Percentiles rank a stretch among this genome's conserved stretches.
phyloP scores from a whole-genome alignment of 2,113 vertebrate genomes.

The Gobius niger region DNA sequence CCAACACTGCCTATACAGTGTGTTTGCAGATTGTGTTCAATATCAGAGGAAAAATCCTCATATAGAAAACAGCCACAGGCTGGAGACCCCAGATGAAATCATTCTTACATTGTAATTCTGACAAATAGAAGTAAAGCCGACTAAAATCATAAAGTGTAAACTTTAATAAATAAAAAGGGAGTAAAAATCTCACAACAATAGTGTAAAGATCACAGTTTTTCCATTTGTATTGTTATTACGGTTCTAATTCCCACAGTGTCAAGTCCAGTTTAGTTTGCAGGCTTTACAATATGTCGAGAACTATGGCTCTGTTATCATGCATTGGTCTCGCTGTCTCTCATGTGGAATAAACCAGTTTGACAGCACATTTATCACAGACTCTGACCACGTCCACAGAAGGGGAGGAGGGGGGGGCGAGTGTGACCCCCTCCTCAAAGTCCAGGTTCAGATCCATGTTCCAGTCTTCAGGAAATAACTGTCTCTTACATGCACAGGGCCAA shows the following conservation, averaged over 20 bases:
- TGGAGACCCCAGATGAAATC: no score
- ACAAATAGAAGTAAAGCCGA: no score
- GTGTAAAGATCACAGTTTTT: no score
- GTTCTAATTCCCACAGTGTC: neutral
- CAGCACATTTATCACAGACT: slow-evolving; percentile 62
- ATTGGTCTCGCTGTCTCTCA: slow-evolving; percentile 30
- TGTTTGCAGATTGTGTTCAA: no score
- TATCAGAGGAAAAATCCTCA: no score
- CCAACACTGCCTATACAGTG: no score
- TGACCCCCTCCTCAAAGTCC: slow-evolving; percentile 18
- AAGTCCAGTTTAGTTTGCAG: neutral
- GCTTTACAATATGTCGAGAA: neutral
- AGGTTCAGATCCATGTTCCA: slow-evolving; percentile 16
- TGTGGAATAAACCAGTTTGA: slow-evolving; percentile 56
- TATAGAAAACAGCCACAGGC: no score
- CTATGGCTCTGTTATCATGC: slow-evolving; percentile 14
- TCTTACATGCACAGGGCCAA: slow-evolving; percentile 22
- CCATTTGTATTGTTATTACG: neutral
- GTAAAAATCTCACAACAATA: no score
- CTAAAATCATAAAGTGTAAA: no score
- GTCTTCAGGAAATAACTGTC: slow-evolving; percentile 39
- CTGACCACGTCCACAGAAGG: slow-evolving; percentile 32
- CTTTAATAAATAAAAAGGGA: no score
- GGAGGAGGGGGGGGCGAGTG: neutral
- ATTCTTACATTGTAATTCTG: no score